phyloP scores from a whole-genome alignment of 2,113 vertebrate genomes.

The Sapayoa aenigma region DNA sequence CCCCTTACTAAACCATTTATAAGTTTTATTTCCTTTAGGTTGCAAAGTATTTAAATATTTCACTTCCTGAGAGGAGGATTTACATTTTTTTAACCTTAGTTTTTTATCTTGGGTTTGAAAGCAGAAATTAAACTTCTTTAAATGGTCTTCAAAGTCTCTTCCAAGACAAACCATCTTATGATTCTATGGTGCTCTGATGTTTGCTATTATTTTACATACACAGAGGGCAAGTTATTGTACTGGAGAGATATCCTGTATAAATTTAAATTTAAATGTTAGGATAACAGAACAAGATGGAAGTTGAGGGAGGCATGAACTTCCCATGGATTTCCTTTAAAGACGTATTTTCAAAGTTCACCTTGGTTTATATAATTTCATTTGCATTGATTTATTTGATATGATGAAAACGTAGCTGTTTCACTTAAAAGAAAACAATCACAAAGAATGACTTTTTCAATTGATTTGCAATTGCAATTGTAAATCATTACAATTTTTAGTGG shows the following conservation, averaged over 20 bases:
- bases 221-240: neutral
- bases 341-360: neutral
- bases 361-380: neutral
- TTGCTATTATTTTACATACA: neutral
- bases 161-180: neutral
- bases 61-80: neutral
- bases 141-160: neutral
- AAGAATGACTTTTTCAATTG: neutral
- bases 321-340: neutral
- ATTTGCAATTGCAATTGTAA: accelerated
- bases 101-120: neutral
- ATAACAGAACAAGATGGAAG: neutral
- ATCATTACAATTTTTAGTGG: neutral
- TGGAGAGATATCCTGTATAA: neutral
- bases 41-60: neutral
- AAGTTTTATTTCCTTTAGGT: neutral
- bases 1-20: accelerated
- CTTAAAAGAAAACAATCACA: neutral
- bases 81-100: neutral
- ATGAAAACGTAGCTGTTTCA: neutral
- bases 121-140: neutral
- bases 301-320: neutral
- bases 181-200: neutral
- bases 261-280: neutral
- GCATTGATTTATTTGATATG: neutral